Conservation (phyloP, 2,888 invertebrate genomes). For the Drosophila fulvimacula region DNA sequence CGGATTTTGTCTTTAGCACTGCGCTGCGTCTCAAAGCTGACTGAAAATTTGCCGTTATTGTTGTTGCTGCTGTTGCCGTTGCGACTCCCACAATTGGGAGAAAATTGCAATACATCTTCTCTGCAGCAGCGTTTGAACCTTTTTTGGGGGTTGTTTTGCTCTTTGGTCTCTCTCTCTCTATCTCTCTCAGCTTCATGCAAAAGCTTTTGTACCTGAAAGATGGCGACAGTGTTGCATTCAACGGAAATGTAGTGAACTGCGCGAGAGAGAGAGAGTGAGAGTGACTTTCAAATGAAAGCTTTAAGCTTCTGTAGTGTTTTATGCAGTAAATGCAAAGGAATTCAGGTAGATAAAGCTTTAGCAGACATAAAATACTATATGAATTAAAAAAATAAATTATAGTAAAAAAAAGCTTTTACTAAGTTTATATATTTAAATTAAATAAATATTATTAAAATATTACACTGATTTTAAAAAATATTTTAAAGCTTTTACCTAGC, state of each 20-base stretch:
- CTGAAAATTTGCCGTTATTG: constrained; percentile 49
- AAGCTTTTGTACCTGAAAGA: constrained; percentile 44
- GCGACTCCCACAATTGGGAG: constrained; percentile 37
- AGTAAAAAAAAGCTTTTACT: background rate
- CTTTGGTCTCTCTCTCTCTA: background rate
- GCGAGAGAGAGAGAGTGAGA: background rate
- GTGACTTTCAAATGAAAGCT: background rate
- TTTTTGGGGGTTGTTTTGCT: constrained; percentile 41
- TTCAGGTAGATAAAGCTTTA: background rate
- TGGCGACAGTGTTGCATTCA: constrained; percentile 37
- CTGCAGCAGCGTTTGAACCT: constrained; percentile 14
- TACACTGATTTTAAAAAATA: no score
- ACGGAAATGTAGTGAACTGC: background rate
- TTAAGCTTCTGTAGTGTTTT: background rate
- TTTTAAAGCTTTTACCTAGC: no score
- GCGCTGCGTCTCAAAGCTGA: constrained; percentile 57
- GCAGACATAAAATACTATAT: no score
- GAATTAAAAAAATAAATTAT: background rate
- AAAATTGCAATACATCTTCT: constrained; percentile 52
- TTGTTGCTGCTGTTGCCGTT: constrained; percentile 49
- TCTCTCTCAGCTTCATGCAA: constrained; percentile 31
- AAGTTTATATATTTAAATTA: no score
- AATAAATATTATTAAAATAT: no score
- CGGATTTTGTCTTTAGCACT: constrained; percentile 14
- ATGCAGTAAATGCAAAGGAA: background rate